These are phyloP conservation scores for Lepidurus couesii DNA, from an alignment of 1,140 invertebrate species.

Conservation along the genomic window DNA sequence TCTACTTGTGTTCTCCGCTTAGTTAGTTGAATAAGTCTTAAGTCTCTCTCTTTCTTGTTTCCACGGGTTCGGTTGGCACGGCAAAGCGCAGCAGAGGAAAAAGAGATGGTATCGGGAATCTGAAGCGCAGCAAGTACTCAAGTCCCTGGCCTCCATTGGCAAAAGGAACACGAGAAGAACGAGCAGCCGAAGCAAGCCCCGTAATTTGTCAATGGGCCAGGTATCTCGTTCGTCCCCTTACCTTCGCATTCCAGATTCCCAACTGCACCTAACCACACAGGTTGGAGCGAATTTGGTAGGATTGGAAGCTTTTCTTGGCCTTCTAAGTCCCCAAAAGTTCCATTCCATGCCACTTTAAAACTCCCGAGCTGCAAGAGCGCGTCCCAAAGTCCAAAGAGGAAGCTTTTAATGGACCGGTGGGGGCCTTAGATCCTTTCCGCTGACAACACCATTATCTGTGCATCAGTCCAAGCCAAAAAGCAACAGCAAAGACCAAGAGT, in stretches of 20 bases:
- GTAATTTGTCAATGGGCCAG: conserved; percentile 21
- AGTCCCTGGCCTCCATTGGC: conserved; percentile 17
- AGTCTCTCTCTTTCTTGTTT: conserved; percentile 11
- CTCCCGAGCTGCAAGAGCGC: background rate
- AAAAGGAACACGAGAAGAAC: background rate
- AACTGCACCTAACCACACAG: conserved; percentile 21
- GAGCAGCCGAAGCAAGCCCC: conserved; percentile 1
- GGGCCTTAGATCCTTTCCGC: conserved; percentile 7
- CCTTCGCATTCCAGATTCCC: conserved; percentile 13
- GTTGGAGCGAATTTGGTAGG: background rate
- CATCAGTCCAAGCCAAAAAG: conserved; percentile 21
- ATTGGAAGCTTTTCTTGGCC: conserved; percentile 18
- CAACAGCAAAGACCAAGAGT: conserved; percentile 9
- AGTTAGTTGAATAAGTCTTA: conserved; percentile 22
- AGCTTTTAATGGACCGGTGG: conserved; percentile 8
- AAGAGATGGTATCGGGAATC: conserved; percentile 8
- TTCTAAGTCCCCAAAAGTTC: background rate
- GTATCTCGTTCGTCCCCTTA: conserved; percentile 18
- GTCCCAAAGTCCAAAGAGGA: background rate
- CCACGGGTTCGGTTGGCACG: background rate
- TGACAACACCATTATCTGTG: conserved; percentile 22
- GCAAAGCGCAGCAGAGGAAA: background rate
- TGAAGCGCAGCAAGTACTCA: conserved; percentile 14
- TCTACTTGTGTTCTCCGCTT: background rate
- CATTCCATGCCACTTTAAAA: conserved; percentile 5